Evolutionary conservation across 2,113 vertebrate genomes (phyloP).

Genomic region (Piprites chloris): DNA sequence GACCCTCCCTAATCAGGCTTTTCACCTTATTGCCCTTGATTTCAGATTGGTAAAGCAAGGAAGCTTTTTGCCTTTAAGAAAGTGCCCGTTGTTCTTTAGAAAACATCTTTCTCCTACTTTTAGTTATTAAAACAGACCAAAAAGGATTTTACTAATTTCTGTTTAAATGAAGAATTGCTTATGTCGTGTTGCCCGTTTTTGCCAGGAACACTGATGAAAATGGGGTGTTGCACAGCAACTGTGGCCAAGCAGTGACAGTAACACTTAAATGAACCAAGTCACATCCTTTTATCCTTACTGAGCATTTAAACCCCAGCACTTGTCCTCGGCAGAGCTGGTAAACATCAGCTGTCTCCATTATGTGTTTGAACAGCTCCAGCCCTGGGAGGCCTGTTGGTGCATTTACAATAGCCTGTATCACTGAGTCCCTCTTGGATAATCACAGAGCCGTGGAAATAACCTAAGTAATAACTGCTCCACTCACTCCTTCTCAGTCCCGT

Average conservation of each 20-base stretch:
- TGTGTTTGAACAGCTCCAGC: conserved; percentile 55
- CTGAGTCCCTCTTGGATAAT: conserved; percentile 65
- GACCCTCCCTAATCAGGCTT: background rate
- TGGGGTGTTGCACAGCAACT: background rate
- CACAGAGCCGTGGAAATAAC: conserved; percentile 60
- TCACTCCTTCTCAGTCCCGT: conserved; percentile 71
- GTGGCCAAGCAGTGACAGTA: background rate
- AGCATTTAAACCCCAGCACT: background rate
- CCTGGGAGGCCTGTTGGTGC: conserved; percentile 48
- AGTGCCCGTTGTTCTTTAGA: background rate
- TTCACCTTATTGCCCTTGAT: background rate
- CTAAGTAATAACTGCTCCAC: conserved; percentile 66
- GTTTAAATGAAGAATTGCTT: fast-evolving
- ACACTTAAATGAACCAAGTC: background rate
- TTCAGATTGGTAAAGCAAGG: background rate
- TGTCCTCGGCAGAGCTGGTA: background rate
- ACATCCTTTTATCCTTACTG: background rate
- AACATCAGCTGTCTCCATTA: conserved; percentile 49
- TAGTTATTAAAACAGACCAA: background rate
- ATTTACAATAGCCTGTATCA: conserved; percentile 63
- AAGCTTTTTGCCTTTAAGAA: background rate
- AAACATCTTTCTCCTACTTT: background rate
- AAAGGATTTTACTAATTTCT: background rate
- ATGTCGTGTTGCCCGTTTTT: background rate
- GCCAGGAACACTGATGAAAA: background rate